These are phyloP conservation scores for Drosophila bifasciata DNA, from an alignment of 1,140 invertebrate species.

Conservation along the genomic window DNA sequence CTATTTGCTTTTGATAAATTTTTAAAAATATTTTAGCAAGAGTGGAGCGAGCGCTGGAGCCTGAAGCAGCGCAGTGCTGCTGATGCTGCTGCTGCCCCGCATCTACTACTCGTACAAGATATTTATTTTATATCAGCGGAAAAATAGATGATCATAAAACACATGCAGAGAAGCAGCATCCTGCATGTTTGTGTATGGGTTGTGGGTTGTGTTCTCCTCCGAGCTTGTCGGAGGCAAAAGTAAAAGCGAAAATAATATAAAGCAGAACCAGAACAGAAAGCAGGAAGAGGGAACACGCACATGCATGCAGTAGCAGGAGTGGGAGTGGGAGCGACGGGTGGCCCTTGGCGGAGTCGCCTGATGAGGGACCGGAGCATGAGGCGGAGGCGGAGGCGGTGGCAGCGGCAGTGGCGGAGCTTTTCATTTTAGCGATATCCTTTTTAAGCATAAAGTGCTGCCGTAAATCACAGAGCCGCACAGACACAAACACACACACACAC, in stretches of 20 bases:
- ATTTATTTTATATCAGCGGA: conserved; percentile 82
- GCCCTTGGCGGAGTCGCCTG: no score
- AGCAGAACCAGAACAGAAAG: conserved; percentile 12
- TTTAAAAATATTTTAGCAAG: conserved; percentile 77
- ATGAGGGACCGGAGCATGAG: conserved; percentile 7
- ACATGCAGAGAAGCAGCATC: conserved; percentile 79
- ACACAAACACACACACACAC: conserved; percentile 27
- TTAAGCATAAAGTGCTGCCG: conserved; percentile 83
- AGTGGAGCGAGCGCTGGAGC: conserved; percentile 27
- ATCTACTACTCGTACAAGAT: conserved; percentile 79
- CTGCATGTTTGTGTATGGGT: conserved; percentile 23
- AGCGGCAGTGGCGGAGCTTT: conserved; percentile 61
- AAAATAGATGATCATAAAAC: conserved; percentile 82
- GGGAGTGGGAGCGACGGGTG: not conserved
- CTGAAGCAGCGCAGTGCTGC: conserved; percentile 17
- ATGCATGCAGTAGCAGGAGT: conserved; percentile 13
- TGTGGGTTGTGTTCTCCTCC: not conserved
- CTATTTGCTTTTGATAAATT: conserved; percentile 82
- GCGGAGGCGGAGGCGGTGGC: conserved; percentile 5
- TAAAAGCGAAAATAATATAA: conserved; percentile 71
- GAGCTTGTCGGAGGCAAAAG: conserved; percentile 49
- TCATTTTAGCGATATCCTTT: conserved; percentile 83
- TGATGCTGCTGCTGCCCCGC: conserved; percentile 41
- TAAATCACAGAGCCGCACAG: conserved; percentile 75
- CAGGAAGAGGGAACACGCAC: conserved; percentile 45